Evolutionary conservation across 2,888 invertebrate genomes (phyloP), one percentile per base, ranked within the genome.

Genomic region (Microdon myrmicae): DNA sequence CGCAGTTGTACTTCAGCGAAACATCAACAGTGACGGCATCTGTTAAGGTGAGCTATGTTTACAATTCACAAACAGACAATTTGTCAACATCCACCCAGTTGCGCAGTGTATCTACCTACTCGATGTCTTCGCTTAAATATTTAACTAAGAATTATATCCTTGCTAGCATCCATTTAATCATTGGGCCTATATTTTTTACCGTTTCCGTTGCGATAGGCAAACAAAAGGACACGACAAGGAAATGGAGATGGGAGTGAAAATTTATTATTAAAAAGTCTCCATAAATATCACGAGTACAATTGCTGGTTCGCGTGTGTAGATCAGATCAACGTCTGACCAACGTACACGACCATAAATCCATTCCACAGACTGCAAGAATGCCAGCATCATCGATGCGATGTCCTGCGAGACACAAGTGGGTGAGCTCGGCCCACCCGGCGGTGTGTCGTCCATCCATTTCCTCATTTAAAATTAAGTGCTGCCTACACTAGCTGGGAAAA

Each of bases 21-120:
- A 92, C 92, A 49, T 89, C 90, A 72, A 93, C 93, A 26, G 91
- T 93, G 68, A 94, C 93, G 12, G 90, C 92, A 6, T 90, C 91
- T 43, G 87, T 93, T 31, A 89, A 90, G 77, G 83, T 92, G 43
- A 78, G 75, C 72, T 28, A 75, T 55, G 47, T 43, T 19, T 37
- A 47, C 35, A 22, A 19, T 9, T 9, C 12, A 17, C 32, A n/a
- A n/a, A n/a, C n/a, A n/a, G n/a, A n/a, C n/a, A n/a, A n/a, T n/a
- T n/a, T n/a, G 29, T 4, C 29, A 28, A n/a, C 4, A 8, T 9
- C 9, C n/a, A 8, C 29, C 5, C 5, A 28, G 10, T n/a, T n/a
- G n/a, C n/a, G n/a, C n/a, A n/a, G n/a, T n/a, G n/a, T n/a, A n/a
- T n/a, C n/a, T n/a, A n/a, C n/a, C n/a, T n/a, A n/a, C n/a, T n/a